Evolutionary conservation across 2,113 vertebrate species (phyloP).

Genomic region (Trematocara macrostoma): DNA sequence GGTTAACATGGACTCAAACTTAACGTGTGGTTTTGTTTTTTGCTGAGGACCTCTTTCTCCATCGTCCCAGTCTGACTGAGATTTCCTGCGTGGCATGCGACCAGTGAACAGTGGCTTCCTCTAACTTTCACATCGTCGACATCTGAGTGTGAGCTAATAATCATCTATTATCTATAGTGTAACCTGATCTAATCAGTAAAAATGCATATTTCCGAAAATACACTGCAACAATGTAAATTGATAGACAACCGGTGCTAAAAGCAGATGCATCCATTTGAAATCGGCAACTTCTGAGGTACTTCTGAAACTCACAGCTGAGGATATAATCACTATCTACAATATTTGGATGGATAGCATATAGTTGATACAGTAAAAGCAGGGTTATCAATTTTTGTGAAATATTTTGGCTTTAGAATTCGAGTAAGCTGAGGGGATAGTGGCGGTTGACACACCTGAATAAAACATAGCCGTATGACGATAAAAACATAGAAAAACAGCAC

Average conservation of each 20-base stretch:
- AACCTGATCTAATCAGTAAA: conserved; percentile 55
- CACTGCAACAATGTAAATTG: conserved; percentile 27
- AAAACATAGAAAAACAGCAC: conserved; percentile 80
- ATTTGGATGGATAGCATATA: conserved; percentile 69
- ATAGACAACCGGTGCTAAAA: conserved; percentile 46
- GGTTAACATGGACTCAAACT: conserved; percentile 3
- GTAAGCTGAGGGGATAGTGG: conserved; percentile 53
- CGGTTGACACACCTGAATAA: conserved; percentile 61
- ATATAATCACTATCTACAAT: conserved; percentile 63
- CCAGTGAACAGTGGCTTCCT: conserved; percentile 39
- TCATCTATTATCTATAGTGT: conserved; percentile 6
- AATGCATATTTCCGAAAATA: conserved; percentile 64
- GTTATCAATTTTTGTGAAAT: conserved; percentile 33
- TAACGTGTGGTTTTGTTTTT: neutral
- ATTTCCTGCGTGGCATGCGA: conserved; percentile 12
- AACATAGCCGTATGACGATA: conserved; percentile 61
- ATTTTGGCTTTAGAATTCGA: conserved; percentile 61
- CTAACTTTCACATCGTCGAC: neutral
- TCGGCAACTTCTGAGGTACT: conserved; percentile 64
- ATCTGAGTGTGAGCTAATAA: conserved; percentile 10
- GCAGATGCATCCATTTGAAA: conserved; percentile 54
- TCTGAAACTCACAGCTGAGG: conserved; percentile 60
- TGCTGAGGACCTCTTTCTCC: conserved; percentile 29
- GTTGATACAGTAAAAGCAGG: conserved; percentile 55
- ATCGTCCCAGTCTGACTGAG: neutral